Evolutionary conservation across 2,888 invertebrate genomes (phyloP).

Genomic region (Hymenopus coronatus): DNA sequence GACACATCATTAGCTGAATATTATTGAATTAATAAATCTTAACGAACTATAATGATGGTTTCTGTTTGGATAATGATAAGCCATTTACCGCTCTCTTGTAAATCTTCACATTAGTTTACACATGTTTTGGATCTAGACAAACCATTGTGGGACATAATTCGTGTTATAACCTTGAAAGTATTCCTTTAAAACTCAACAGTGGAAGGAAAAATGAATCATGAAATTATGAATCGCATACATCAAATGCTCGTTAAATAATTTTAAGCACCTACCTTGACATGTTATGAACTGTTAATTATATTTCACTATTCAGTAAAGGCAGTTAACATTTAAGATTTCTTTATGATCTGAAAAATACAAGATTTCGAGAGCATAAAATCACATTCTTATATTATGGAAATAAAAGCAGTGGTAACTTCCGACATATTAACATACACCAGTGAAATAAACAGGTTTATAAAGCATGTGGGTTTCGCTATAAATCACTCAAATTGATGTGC

Average conservation of each 20-base stretch:
- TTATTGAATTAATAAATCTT: too few relatives aligned
- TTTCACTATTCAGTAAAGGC: not conserved
- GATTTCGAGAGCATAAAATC: not conserved
- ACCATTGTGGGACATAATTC: too few relatives aligned
- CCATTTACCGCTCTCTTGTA: too few relatives aligned
- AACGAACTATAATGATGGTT: too few relatives aligned
- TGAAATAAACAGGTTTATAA: too few relatives aligned
- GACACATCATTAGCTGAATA: too few relatives aligned
- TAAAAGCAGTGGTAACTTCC: too few relatives aligned
- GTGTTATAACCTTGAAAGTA: too few relatives aligned
- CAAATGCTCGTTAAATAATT: not conserved
- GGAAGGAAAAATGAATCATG: not conserved
- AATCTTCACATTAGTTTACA: too few relatives aligned
- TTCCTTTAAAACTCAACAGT: not conserved
- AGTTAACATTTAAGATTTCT: not conserved
- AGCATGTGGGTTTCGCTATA: not conserved
- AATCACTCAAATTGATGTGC: not conserved
- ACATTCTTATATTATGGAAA: not conserved
- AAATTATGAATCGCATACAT: not conserved
- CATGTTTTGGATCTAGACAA: too few relatives aligned
- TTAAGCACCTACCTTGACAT: not conserved
- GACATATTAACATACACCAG: too few relatives aligned
- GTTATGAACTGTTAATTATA: not conserved
- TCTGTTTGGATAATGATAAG: too few relatives aligned
- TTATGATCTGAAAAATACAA: not conserved